A percentile compares a stretch with the other conserved stretches of the same genome.
These are phyloP conservation scores for Andrena fulva DNA, from an alignment of 2,888 invertebrate species.

Conservation along the genomic window DNA sequence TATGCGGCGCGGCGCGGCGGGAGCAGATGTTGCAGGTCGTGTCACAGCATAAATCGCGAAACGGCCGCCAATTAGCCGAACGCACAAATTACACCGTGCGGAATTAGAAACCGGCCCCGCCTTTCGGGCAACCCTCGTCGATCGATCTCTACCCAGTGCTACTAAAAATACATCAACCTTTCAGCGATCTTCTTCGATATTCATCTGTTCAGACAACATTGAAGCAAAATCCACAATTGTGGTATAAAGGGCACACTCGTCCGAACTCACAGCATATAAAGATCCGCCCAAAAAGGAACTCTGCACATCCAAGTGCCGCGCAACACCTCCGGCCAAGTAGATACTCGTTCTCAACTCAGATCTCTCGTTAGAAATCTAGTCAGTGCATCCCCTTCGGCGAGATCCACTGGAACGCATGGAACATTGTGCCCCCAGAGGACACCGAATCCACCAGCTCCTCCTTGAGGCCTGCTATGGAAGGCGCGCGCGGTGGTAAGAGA, in stretches of 20 bases:
- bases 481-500: background rate
- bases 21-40: conserved; percentile 65
- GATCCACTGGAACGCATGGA: background rate
- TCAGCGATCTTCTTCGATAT: background rate
- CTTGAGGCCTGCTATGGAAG: conserved; percentile 4
- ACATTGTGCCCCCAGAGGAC: background rate
- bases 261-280: background rate
- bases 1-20: conserved; percentile 34
- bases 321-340: no score
- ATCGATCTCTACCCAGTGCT: background rate
- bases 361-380: no score
- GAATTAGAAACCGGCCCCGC: conserved; percentile 65
- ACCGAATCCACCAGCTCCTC: conserved; percentile 8
- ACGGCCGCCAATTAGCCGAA: conserved; percentile 75
- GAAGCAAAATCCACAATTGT: background rate
- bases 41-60: conserved; percentile 70
- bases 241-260: background rate
- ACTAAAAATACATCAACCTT: conserved; percentile 19
- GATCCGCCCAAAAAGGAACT: no score
- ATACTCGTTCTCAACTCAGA: no score
- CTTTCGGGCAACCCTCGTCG: conserved; percentile 18
- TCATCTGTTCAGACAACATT: background rate
- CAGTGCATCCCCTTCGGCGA: no score
- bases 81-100: conserved; percentile 68
- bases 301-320: no score